Percentiles rank a stretch among this genome's conserved stretches.
Conservation (phyloP, 1,140 invertebrate genomes). For the Wasmannia auropunctata region DNA sequence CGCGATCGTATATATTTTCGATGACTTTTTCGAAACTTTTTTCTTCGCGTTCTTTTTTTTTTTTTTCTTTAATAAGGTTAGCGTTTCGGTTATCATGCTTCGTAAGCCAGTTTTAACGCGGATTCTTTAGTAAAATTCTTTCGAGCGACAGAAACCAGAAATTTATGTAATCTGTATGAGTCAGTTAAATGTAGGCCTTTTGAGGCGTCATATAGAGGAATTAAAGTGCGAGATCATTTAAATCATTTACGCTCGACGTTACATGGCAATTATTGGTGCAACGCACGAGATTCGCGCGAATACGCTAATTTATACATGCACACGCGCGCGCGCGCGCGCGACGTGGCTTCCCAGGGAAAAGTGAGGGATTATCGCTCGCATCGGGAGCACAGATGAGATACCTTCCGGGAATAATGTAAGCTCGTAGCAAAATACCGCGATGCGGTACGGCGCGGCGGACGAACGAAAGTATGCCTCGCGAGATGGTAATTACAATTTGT, state of each 20-base stretch:
- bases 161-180: neutral
- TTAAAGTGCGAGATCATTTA: neutral
- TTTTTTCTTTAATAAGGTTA: too few relatives aligned
- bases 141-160: neutral
- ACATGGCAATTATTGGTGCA: neutral
- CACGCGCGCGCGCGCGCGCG: too few relatives aligned
- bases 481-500: constrained; percentile 41
- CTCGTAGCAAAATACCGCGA: neutral
- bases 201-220: neutral
- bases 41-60: neutral
- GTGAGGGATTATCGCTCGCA: neutral
- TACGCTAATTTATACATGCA: neutral
- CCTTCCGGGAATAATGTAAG: constrained; percentile 14
- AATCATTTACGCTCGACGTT: neutral
- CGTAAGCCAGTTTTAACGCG: too few relatives aligned
- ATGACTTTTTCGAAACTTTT: neutral
- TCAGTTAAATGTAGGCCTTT: neutral
- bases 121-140: neutral
- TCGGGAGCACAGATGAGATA: neutral
- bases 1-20: neutral
- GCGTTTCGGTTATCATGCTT: too few relatives aligned
- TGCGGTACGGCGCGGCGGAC: neutral
- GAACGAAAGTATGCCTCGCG: neutral
- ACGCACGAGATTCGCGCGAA: too few relatives aligned
- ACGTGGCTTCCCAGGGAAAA: neutral